These are phyloP conservation scores for Drosophila truncata DNA, from an alignment of 1,140 invertebrate species.

Conservation along the genomic window DNA sequence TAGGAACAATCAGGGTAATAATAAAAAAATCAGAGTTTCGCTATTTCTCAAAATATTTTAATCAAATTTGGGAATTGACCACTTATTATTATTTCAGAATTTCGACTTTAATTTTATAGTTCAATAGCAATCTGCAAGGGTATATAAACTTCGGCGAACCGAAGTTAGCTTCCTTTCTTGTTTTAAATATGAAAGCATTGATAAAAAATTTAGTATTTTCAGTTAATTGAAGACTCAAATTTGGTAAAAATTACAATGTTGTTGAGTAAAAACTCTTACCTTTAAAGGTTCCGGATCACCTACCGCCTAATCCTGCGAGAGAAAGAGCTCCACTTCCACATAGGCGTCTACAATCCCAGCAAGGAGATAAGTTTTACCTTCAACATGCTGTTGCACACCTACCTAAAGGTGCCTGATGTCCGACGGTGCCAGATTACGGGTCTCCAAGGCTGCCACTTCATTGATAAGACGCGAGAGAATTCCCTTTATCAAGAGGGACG, in stretches of 20 bases:
- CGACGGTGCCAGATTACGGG: constrained; percentile 95
- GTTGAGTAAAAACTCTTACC: background rate
- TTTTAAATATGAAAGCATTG: background rate
- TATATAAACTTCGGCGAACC: too few relatives aligned
- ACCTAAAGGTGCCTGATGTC: constrained; percentile 98
- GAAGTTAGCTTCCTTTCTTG: too few relatives aligned
- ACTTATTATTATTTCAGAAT: too few relatives aligned
- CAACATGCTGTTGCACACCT: constrained; percentile 96
- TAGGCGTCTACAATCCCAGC: constrained; percentile 95
- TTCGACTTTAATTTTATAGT: too few relatives aligned
- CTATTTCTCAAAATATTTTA: too few relatives aligned
- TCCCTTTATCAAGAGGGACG: constrained; percentile 89
- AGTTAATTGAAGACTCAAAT: too few relatives aligned
- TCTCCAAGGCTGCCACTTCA: constrained; percentile 95
- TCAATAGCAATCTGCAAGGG: too few relatives aligned
- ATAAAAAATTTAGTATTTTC: background rate
- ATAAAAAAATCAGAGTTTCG: too few relatives aligned
- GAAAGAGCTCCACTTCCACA: constrained; percentile 96
- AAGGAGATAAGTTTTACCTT: constrained; percentile 96
- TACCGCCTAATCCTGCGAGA: constrained; percentile 95
- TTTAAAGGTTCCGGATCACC: constrained; percentile 90
- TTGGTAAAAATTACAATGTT: background rate
- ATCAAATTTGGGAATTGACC: too few relatives aligned
- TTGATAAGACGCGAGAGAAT: constrained; percentile 92
- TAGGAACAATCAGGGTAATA: too few relatives aligned